Evolutionary conservation across 2,888 invertebrate genomes (phyloP), one percentile per base, ranked within the genome.

Genomic region (Peribatodes rhomboidaria): DNA sequence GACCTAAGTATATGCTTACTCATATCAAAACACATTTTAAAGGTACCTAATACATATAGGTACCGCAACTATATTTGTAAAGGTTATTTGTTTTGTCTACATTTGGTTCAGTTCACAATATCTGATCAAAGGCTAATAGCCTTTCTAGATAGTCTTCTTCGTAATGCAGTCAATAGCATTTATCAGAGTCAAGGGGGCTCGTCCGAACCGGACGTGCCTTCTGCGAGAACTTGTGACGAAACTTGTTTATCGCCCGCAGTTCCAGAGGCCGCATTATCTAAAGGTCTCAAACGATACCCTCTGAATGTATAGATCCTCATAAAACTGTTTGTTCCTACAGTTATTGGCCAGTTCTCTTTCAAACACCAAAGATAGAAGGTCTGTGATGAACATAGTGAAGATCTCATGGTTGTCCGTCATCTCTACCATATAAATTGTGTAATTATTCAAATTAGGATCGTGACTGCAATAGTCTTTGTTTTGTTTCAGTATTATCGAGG

Each of bases 401-500:
- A 66, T 80, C 72, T 70, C 76, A 74, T 70, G 70, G 75, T 78
- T 81, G 88, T 88, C 73, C 60, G 86, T 86, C 72, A 62, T 69
- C 58, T 59, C 52, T 67, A 64, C 50, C 70, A 70, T 74, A 71
- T 71, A 76, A 81, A 78, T 78, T 56, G 66, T 57, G 52, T 67
- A 72, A 79, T 75, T 81, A 77, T 80, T 77, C 67, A 70, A 73
- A 76, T 69, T 50, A 46, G 54, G 64, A 55, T 67, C 65, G 71
- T 63, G 60, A 8, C 13, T 11, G 50, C 50, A 41, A 61, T 66
- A 61, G 50, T 47, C 4, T 14, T 56, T 61, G 47, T 68, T 74
- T 87, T 86, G 81, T 89, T 92, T 69, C 86, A 94, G 94, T 79
- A 87, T 93, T 80, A 81, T 93, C 75, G 94, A 93, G 80, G 94